These are phyloP conservation scores for Heliconius congener DNA, from an alignment of 1,140 invertebrate genomes.

Conservation along the genomic window DNA sequence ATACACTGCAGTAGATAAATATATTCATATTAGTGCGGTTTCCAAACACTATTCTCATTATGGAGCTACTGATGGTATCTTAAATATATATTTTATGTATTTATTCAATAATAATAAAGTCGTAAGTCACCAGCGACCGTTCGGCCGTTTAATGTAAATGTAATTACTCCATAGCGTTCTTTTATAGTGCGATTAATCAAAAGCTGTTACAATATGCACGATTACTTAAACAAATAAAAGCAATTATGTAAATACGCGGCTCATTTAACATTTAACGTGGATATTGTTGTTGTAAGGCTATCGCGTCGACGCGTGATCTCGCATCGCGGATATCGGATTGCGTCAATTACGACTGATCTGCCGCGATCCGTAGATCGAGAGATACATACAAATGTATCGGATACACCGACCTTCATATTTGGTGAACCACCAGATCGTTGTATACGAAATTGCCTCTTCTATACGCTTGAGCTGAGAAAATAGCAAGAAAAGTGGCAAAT, in stretches of 20 bases:
- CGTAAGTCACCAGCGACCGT: conserved; percentile 44
- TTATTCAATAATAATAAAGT: conserved; percentile 44
- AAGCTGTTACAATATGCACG: conserved; percentile 45
- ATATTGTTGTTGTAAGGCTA: conserved; percentile 70
- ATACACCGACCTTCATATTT: conserved; percentile 66
- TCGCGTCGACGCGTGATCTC: conserved; percentile 65
- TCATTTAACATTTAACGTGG: conserved; percentile 68
- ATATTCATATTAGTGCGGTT: background rate
- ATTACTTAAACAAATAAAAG: conserved; percentile 52
- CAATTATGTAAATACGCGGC: conserved; percentile 66
- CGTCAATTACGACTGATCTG: conserved; percentile 75
- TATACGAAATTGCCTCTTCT: conserved; percentile 31
- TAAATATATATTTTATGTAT: conserved; percentile 39
- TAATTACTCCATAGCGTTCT: conserved; percentile 46
- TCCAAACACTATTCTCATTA: background rate
- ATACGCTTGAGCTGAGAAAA: background rate
- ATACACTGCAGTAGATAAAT: background rate
- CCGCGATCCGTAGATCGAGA: conserved; percentile 64
- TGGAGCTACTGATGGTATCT: conserved; percentile 20
- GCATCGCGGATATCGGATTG: conserved; percentile 73
- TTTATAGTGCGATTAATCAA: conserved; percentile 50
- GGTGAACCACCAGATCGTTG: conserved; percentile 44
- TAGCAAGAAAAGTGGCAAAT: background rate
- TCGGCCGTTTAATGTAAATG: conserved; percentile 45
- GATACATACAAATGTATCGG: conserved; percentile 75